Base-by-base conservation (phyloP, 2,888 invertebrate species). In the Eubasilissa splendida region DNA sequence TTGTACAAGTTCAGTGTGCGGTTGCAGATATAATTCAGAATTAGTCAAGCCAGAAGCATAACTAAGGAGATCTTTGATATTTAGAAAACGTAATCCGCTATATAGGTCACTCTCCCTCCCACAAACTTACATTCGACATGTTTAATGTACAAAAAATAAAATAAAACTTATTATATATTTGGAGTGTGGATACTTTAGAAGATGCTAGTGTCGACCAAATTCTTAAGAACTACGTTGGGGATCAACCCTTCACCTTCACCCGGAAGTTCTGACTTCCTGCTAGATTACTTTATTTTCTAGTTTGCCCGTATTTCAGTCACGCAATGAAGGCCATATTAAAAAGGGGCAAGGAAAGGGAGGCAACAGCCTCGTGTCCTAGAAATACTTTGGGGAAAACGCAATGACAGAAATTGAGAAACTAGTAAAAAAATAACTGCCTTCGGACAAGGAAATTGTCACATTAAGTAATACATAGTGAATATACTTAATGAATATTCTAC, bases 31-130 rank as follows among this genome's bases (percentile, higher is more conserved):
- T 14, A 70, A 70, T 53, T 70, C 54, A 70, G 70, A 53, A 53
- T 70, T 31, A 52, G 70, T 14, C 53, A 14, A 53, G 31, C 14
- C 53, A 70, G 53, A 70, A 70, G 70, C 52, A 70, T 53, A 70
- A 70, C 53, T 70, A 70, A 70, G 70, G 52, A 52, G 70, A 70
- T 53, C 70, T 70, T 70, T 70, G 70, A 70, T 70, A 52, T 70
- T 70, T 31, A 53, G 66, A n/a, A 22, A 22, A 22, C 22, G 22
- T 0, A 22, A 22, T 22, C 22, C 22, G 1, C 0, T 22, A 22
- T 22, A 22, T 22, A 22, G 22, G 1, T 22, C 22, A 22, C 22
- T 22, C 22, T 22, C 12, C 1, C 42, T 4, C 42, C 42, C 42
- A 42, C 4, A 42, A 42, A 42, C 4, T 4, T 4, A 42, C 42